A percentile compares a stretch with the other conserved stretches of the same genome.
phyloP scores from a whole-genome alignment of 2,888 invertebrate genomes.

The Diploptera punctata region DNA sequence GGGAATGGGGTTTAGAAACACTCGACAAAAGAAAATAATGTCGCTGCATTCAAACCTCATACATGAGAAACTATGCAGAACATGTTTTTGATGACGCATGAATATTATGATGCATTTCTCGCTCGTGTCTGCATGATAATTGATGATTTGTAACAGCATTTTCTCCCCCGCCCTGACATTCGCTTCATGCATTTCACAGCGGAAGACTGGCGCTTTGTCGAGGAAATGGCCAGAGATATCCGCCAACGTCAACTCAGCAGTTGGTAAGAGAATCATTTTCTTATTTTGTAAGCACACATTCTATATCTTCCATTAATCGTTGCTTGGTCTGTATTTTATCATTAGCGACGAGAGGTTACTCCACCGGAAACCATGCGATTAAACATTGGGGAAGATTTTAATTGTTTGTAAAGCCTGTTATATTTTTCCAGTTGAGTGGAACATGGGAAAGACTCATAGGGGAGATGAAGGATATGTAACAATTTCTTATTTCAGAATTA shows the following conservation, averaged over 20 bases:
- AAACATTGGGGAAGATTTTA: not conserved
- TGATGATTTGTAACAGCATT: slow-evolving; percentile 32
- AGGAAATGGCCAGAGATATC: slow-evolving; percentile 17
- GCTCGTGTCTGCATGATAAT: slow-evolving; percentile 13
- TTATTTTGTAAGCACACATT: not conserved
- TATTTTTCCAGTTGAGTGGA: not conserved
- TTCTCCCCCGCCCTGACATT: not conserved
- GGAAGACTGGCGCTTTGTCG: not conserved
- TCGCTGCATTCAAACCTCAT: not conserved
- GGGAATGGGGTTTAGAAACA: not conserved
- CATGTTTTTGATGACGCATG: slow-evolving; percentile 6
- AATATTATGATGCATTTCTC: slow-evolving; percentile 12
- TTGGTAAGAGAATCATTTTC: not conserved
- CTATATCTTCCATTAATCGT: not conserved
- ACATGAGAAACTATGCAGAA: slow-evolving; percentile 13
- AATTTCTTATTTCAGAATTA: no score
- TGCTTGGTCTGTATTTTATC: not conserved
- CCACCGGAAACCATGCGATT: slow-evolving; percentile 34
- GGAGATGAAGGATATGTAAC: not conserved
- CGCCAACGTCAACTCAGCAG: not conserved
- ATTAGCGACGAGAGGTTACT: slow-evolving; percentile 19
- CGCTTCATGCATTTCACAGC: not conserved
- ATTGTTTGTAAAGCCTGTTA: not conserved
- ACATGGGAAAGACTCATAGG: not conserved
- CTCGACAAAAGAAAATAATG: not conserved